Percentiles rank a stretch among this genome's conserved stretches.
Evolutionary conservation across 2,113 vertebrate species (phyloP).

Genomic region (Sisor rabdophorus): DNA sequence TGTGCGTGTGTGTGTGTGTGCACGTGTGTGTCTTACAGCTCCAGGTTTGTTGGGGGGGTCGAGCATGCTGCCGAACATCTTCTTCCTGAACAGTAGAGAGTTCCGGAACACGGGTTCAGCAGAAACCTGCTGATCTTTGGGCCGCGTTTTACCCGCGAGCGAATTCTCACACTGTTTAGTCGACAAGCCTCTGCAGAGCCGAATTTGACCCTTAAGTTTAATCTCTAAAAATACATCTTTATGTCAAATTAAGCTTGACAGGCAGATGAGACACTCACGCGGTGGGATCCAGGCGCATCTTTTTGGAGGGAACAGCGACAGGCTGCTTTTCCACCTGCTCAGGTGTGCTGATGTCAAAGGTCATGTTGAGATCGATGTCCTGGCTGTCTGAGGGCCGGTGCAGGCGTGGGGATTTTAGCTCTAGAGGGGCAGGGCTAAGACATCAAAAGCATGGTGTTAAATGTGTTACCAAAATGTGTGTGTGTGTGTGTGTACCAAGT

Average conservation of each 20-base stretch:
- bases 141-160: constrained; percentile 50
- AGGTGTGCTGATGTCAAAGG: constrained; percentile 82
- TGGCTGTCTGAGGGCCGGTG: constrained; percentile 65
- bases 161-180: constrained; percentile 52
- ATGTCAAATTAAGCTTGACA: no score
- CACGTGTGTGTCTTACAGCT: constrained; percentile 62
- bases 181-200: constrained; percentile 33
- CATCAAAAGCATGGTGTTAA: background rate
- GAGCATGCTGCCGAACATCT: constrained; percentile 67
- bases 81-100: constrained; percentile 81
- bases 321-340: constrained; percentile 63
- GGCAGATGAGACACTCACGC: constrained; percentile 65
- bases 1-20: constrained; percentile 1
- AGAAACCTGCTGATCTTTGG: constrained; percentile 60
- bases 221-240: background rate
- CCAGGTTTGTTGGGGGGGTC: constrained; percentile 65
- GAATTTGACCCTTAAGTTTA: constrained; percentile 8
- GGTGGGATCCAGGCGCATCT: constrained; percentile 73
- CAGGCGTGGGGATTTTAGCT: constrained; percentile 75
- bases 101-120: constrained; percentile 82
- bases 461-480: no score
- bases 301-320: constrained; percentile 65
- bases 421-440: constrained; percentile 78
- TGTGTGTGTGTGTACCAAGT: background rate
- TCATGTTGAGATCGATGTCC: constrained; percentile 80